phyloP scores from a whole-genome alignment of 2,888 invertebrate genomes.

The Scrobipalpa costella region DNA sequence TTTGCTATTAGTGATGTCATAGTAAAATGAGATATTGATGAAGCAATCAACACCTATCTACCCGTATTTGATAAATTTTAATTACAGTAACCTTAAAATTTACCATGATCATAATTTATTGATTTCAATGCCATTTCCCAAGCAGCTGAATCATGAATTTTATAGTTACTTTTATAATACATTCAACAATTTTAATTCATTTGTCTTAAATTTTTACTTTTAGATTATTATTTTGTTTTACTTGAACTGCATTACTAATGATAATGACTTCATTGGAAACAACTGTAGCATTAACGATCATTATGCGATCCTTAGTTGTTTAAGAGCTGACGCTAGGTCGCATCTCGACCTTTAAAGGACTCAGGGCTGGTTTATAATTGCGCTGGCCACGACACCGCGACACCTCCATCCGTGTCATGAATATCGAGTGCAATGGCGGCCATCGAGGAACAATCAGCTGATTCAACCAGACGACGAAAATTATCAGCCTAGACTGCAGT shows the following conservation, averaged over 20 bases:
- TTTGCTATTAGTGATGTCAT: too few relatives aligned
- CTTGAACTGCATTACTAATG: not conserved
- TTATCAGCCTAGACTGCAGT: not conserved
- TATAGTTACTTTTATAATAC: too few relatives aligned
- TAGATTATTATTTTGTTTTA: too few relatives aligned
- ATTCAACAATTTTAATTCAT: too few relatives aligned
- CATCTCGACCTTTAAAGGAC: slow-evolving; percentile 3
- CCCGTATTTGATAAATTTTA: slow-evolving; percentile 3
- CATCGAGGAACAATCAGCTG: not conserved
- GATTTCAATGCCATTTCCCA: too few relatives aligned
- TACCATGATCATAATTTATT: not conserved
- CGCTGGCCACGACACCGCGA: not conserved
- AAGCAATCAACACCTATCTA: not conserved
- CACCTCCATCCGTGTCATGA: slow-evolving; percentile 8
- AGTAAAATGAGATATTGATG: too few relatives aligned
- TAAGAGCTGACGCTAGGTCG: not conserved
- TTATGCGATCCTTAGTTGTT: not conserved
- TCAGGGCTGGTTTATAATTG: slow-evolving; percentile 10
- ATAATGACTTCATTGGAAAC: not conserved
- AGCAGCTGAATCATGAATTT: too few relatives aligned
- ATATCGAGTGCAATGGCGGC: slow-evolving; percentile 1
- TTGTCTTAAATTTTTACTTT: too few relatives aligned
- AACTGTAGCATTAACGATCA: not conserved
- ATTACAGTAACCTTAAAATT: not conserved
- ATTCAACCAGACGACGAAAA: not conserved